phyloP scores from a whole-genome alignment of 1,140 invertebrate genomes.

The Ips typographus region DNA sequence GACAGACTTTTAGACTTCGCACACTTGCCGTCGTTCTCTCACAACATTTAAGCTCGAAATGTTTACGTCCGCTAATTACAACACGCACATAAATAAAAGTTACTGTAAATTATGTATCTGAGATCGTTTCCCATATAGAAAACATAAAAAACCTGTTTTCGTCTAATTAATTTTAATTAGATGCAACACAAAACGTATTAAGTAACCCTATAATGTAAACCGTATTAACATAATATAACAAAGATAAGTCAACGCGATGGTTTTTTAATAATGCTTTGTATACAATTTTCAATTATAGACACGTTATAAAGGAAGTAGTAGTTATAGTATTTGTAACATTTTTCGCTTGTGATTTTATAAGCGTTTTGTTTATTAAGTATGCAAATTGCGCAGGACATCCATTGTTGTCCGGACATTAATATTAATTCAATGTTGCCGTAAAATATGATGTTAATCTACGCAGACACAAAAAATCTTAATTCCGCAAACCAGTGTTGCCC shows the following conservation, averaged over 20 bases:
- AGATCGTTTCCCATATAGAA: conserved; percentile 30
- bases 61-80: conserved; percentile 13
- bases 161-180: conserved; percentile 28
- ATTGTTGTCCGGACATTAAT: conserved; percentile 21
- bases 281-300: no score
- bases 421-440: conserved; percentile 13
- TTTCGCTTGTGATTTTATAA: no score
- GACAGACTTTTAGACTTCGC: no score
- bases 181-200: conserved; percentile 26
- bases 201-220: conserved; percentile 18
- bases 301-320: no score
- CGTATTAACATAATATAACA: conserved; percentile 23
- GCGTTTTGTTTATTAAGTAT: neutral
- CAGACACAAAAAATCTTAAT: conserved; percentile 27
- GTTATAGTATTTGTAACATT: no score
- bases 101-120: conserved; percentile 25
- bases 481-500: neutral
- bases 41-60: no score
- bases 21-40: no score
- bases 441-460: conserved; percentile 29
- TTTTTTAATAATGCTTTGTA: no score
- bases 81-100: conserved; percentile 26
- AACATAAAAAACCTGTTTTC: conserved; percentile 26
- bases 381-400: conserved; percentile 2
- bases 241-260: no score